phyloP scores from a whole-genome alignment of 2,888 invertebrate species.

The Yponomeuta sedellus region DNA sequence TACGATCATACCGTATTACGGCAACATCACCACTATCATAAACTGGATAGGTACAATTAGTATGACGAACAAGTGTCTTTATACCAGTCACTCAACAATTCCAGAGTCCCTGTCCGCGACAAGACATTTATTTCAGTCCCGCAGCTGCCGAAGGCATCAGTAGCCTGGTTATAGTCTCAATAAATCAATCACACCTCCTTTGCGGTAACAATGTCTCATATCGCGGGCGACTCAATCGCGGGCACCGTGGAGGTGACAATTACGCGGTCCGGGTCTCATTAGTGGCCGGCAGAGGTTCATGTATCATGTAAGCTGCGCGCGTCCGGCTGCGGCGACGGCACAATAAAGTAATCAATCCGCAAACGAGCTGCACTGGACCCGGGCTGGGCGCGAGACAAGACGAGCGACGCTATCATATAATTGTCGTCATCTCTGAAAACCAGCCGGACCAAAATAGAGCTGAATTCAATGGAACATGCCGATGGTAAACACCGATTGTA shows the following conservation, averaged over 20 bases:
- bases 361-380: constrained; percentile 44
- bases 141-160: background rate
- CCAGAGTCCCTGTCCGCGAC: background rate
- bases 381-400: constrained; percentile 15
- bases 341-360: constrained; percentile 74
- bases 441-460: background rate
- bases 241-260: constrained; percentile 48
- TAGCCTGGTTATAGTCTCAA: constrained; percentile 28
- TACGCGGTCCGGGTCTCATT: constrained; percentile 63
- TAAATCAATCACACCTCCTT: constrained; percentile 46
- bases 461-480: background rate
- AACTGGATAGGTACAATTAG: background rate
- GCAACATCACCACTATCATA: background rate
- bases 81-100: background rate
- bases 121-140: background rate
- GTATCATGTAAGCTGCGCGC: constrained; percentile 64
- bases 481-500: background rate
- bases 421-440: background rate
- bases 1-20: too few relatives aligned
- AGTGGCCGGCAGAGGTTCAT: constrained; percentile 58
- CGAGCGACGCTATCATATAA: constrained; percentile 30
- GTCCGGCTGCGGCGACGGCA: constrained; percentile 52
- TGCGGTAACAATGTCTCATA: constrained; percentile 43
- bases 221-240: constrained; percentile 45
- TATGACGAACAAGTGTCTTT: background rate